Evolutionary conservation across 1,140 invertebrate species (phyloP).

Genomic region (Drosophila lacteicornis): DNA sequence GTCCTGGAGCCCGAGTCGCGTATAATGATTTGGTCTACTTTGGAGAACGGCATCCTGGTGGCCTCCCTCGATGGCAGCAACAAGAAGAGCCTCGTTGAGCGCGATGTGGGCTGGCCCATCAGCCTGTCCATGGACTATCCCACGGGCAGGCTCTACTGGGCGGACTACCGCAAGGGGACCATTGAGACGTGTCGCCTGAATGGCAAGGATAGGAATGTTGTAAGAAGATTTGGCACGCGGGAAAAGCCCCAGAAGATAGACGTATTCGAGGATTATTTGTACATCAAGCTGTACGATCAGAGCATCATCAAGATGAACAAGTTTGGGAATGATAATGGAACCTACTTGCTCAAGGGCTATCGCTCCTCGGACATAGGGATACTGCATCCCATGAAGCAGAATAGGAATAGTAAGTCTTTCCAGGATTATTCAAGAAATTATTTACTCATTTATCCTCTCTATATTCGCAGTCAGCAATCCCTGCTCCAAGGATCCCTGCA

Average conservation of each 20-base stretch:
- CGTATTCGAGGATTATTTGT: constrained; percentile 90
- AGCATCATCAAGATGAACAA: constrained; percentile 90
- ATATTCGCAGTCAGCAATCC: constrained; percentile 79
- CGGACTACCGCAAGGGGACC: constrained; percentile 88
- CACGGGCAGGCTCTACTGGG: constrained; percentile 90
- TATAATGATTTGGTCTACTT: constrained; percentile 84
- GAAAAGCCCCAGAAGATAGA: constrained; percentile 89
- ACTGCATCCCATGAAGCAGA: constrained; percentile 89
- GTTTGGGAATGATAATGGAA: constrained; percentile 87
- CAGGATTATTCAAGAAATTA: neutral
- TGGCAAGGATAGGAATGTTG: constrained; percentile 88
- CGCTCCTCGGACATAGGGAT: constrained; percentile 89
- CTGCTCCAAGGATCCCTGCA: constrained; percentile 86
- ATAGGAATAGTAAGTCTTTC: constrained; percentile 84
- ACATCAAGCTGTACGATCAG: constrained; percentile 88
- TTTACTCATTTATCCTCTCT: neutral
- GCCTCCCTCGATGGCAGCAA: constrained; percentile 89
- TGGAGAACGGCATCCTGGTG: constrained; percentile 87
- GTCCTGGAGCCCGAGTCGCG: constrained; percentile 88
- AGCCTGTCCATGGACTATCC: constrained; percentile 90
- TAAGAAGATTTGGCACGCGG: constrained; percentile 86
- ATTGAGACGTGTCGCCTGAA: constrained; percentile 89
- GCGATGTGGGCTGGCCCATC: constrained; percentile 88
- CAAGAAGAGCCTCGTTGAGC: constrained; percentile 86
- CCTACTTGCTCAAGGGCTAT: constrained; percentile 86